Conservation (phyloP, 1,140 invertebrate genomes). For the Mamestra configurata region DNA sequence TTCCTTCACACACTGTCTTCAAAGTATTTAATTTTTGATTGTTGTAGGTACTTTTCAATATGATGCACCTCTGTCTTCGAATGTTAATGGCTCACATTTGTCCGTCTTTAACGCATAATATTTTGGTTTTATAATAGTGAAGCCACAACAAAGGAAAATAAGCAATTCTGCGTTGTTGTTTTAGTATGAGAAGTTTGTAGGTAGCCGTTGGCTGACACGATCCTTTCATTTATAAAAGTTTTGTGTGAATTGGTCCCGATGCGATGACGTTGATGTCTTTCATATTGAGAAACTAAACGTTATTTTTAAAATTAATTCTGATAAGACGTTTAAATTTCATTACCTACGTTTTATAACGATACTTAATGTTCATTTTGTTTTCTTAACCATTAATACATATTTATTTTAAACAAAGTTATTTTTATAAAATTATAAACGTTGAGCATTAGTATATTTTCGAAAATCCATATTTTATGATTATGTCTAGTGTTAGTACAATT, state of each 20-base stretch:
- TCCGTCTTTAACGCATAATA: neutral
- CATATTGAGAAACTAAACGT: conserved; percentile 28
- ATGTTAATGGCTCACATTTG: conserved; percentile 17
- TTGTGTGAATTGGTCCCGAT: conserved; percentile 63
- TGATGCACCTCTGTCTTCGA: neutral
- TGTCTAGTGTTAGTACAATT: too few relatives aligned
- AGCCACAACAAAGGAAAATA: conserved; percentile 2
- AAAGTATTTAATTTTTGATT: conserved; percentile 22
- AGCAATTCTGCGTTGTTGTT: conserved; percentile 3
- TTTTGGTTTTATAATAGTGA: neutral
- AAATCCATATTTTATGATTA: too few relatives aligned
- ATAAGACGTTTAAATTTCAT: neutral
- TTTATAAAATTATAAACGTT: too few relatives aligned
- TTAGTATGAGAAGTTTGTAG: neutral
- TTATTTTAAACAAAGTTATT: too few relatives aligned
- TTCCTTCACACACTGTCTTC: neutral
- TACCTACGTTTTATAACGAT: too few relatives aligned
- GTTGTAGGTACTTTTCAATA: conserved; percentile 43
- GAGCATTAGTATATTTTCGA: too few relatives aligned
- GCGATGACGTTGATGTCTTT: conserved; percentile 45
- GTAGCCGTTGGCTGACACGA: neutral
- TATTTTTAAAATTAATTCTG: neutral
- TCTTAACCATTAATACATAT: neutral
- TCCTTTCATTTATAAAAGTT: neutral
- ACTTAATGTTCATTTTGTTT: neutral